These are phyloP conservation scores for Aethina tumida DNA, from an alignment of 1,140 invertebrate genomes.

Conservation along the genomic window DNA sequence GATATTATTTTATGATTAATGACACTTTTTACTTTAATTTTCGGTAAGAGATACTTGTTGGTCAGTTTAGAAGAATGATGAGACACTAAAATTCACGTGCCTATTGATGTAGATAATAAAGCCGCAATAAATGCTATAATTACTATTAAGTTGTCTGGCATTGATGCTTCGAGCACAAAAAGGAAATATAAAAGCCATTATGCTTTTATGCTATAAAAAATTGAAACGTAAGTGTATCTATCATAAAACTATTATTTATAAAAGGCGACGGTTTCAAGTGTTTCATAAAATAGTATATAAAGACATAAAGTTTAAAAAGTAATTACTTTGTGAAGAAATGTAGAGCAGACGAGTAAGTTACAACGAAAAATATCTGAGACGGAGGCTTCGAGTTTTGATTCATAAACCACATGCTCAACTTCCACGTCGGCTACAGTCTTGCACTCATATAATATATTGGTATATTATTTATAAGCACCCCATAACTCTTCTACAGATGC, in stretches of 20 bases:
- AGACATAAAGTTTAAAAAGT: constrained; percentile 10
- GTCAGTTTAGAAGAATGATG: no score
- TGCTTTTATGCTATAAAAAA: constrained; percentile 1
- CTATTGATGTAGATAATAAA: no score
- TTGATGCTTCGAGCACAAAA: no score
- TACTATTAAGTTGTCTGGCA: no score
- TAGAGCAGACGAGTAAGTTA: constrained; percentile 4
- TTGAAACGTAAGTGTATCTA: background rate
- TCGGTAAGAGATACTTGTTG: no score
- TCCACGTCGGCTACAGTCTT: constrained; percentile 26
- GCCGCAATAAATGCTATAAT: no score
- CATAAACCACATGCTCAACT: constrained; percentile 20
- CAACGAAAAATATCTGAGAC: constrained; percentile 7
- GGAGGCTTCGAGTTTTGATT: constrained; percentile 11
- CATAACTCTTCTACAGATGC: constrained; percentile 27
- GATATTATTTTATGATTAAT: no score
- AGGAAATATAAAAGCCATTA: no score
- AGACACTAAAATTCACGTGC: no score
- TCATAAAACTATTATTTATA: background rate
- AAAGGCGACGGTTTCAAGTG: background rate
- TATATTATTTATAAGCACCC: constrained; percentile 26
- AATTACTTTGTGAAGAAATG: constrained; percentile 12
- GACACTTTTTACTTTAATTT: no score
- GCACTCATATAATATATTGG: constrained; percentile 23
- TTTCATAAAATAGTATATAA: constrained; percentile 5